Conservation (phyloP, 2,113 vertebrate genomes). For the Melanerpes aurifrons region DNA sequence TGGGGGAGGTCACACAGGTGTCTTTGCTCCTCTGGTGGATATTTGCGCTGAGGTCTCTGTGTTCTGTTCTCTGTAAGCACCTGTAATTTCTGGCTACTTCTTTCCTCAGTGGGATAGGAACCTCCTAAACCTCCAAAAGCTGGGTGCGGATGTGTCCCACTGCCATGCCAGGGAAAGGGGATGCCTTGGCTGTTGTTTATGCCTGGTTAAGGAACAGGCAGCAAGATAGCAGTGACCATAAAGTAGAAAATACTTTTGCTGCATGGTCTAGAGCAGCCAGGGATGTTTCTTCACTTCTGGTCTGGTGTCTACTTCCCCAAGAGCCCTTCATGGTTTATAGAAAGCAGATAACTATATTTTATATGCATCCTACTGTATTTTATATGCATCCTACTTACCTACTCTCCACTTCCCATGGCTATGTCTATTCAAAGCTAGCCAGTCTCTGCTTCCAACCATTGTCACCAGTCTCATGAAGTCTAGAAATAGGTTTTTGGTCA, state of each 20-base stretch:
- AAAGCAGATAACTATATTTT: neutral
- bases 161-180: neutral
- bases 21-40: neutral
- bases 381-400: neutral
- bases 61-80: neutral
- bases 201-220: neutral
- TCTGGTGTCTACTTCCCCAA: neutral
- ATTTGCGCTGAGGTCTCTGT: neutral
- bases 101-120: neutral
- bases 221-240: neutral
- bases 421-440: neutral
- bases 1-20: neutral
- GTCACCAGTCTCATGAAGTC: neutral
- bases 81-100: rapidly evolving
- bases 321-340: neutral
- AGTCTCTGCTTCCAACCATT: neutral
- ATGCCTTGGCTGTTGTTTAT: neutral
- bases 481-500: neutral
- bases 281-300: neutral
- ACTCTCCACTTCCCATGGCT: neutral
- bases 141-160: neutral
- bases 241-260: neutral
- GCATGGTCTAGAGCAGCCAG: neutral
- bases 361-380: neutral
- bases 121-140: neutral